phyloP scores from a whole-genome alignment of 1,140 invertebrate genomes.

The Cydia splendana region DNA sequence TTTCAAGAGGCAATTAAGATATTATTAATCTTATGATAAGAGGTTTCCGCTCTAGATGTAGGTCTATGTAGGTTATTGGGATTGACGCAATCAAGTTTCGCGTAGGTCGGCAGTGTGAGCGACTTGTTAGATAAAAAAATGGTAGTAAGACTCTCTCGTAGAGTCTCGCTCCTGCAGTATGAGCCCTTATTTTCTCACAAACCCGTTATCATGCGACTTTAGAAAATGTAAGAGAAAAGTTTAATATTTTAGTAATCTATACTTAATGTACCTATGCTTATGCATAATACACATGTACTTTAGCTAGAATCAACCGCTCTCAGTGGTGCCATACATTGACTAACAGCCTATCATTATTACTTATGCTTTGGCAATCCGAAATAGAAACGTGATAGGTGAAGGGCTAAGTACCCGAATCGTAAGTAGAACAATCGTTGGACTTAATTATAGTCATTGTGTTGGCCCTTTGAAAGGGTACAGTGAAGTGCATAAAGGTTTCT shows the following conservation, averaged over 20 bases:
- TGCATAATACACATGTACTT: not conserved
- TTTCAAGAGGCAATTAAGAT: constrained; percentile 47
- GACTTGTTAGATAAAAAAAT: not conserved
- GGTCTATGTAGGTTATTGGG: constrained; percentile 54
- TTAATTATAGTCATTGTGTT: constrained; percentile 65
- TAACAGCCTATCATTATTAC: constrained; percentile 62
- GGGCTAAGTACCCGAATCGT: constrained; percentile 66
- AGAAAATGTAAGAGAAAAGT: too few species aligned
- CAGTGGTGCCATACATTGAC: constrained; percentile 38
- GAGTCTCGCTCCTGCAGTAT: too few species aligned
- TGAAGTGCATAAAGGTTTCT: not conserved
- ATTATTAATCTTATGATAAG: constrained; percentile 61
- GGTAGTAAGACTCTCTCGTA: too few species aligned
- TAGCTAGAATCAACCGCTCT: constrained; percentile 40
- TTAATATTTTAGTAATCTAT: too few species aligned
- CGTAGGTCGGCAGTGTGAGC: constrained; percentile 35
- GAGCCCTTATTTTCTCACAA: too few species aligned
- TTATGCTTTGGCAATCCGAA: constrained; percentile 67
- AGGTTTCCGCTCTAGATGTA: constrained; percentile 59
- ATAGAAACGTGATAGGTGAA: constrained; percentile 74
- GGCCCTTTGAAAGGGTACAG: constrained; percentile 41
- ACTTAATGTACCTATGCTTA: too few species aligned
- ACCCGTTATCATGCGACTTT: too few species aligned
- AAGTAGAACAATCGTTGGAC: constrained; percentile 69
- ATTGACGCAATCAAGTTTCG: constrained; percentile 43